These are phyloP conservation scores for cattle (Bos taurus) DNA, from an alignment of 2,113 vertebrate genomes.

Conservation along the genomic window DNA sequence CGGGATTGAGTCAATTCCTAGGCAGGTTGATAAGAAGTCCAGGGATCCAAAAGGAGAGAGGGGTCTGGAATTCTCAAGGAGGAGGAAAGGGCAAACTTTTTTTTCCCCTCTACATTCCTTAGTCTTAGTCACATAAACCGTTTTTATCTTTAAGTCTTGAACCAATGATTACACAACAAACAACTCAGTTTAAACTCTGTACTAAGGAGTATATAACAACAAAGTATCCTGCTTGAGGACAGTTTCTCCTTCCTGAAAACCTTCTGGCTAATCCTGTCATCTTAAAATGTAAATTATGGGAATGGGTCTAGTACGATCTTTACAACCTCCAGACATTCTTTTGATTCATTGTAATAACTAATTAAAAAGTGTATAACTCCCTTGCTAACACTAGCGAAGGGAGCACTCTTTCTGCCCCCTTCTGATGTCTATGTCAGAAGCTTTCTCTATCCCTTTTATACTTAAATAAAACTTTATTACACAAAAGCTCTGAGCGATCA, in stretches of 20 bases:
- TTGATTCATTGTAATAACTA: not conserved
- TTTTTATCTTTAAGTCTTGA: not conserved
- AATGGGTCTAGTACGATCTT: not conserved
- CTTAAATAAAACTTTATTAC: not conserved
- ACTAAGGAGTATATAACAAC: not conserved
- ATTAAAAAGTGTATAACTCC: not conserved
- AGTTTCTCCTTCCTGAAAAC: not conserved
- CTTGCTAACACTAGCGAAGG: not conserved
- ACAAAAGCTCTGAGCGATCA: not conserved
- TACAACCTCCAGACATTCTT: not conserved
- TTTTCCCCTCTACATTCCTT: not conserved
- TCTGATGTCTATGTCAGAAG: not conserved
- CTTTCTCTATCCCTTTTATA: not conserved
- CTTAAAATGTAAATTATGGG: not conserved
- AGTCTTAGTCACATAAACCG: not conserved
- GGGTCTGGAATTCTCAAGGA: not conserved
- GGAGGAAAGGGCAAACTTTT: not conserved
- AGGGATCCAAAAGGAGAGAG: not conserved
- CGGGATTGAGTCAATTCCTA: not conserved
- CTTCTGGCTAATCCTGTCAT: not conserved
- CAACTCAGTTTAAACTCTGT: not conserved
- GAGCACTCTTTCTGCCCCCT: not conserved
- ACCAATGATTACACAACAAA: not conserved
- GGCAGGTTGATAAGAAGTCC: not conserved
- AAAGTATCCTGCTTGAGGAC: not conserved